Evolutionary conservation across 92 coral and sea anemone genomes (phyloP).

Genomic region (Montipora capitata): DNA sequence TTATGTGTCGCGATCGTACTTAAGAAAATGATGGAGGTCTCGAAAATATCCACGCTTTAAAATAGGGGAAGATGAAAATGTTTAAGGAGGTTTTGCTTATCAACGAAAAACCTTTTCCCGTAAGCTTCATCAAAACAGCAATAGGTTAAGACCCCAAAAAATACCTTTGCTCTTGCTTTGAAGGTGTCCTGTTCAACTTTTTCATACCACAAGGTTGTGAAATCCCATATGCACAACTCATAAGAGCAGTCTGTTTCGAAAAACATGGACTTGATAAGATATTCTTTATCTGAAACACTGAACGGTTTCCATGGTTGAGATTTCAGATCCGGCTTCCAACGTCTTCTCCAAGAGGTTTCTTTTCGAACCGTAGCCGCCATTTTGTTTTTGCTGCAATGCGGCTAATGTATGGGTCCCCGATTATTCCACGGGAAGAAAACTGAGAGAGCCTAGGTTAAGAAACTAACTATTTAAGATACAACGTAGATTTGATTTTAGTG

Average conservation of each 20-base stretch:
- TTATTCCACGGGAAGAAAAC: no score
- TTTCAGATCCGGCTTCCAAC: slow-evolving; percentile 87
- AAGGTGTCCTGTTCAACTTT: slow-evolving; percentile 72
- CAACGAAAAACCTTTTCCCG: no score
- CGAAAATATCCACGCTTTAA: no score
- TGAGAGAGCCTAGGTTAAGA: no score
- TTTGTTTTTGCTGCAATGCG: slow-evolving; percentile 32
- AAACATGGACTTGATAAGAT: slow-evolving; percentile 84
- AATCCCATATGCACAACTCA: slow-evolving; percentile 90
- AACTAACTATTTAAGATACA: no score
- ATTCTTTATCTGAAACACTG: slow-evolving; percentile 47
- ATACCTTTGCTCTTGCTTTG: slow-evolving; percentile 83
- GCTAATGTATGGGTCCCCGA: neutral
- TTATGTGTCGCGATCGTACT: no score
- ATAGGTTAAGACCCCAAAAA: neutral
- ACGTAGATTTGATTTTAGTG: no score
- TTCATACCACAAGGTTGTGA: slow-evolving; percentile 88
- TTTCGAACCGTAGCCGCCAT: slow-evolving; percentile 70
- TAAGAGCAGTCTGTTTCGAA: slow-evolving; percentile 78
- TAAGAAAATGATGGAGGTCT: no score
- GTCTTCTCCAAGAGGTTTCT: slow-evolving; percentile 77
- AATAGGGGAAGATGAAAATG: no score
- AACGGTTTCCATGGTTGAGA: slow-evolving; percentile 93
- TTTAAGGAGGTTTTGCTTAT: no score
- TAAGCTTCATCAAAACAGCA: neutral